A percentile compares a stretch with the other conserved stretches of the same genome.
Conservation (phyloP, 2,888 invertebrate genomes). For the Rotaria magnacalcarata region DNA sequence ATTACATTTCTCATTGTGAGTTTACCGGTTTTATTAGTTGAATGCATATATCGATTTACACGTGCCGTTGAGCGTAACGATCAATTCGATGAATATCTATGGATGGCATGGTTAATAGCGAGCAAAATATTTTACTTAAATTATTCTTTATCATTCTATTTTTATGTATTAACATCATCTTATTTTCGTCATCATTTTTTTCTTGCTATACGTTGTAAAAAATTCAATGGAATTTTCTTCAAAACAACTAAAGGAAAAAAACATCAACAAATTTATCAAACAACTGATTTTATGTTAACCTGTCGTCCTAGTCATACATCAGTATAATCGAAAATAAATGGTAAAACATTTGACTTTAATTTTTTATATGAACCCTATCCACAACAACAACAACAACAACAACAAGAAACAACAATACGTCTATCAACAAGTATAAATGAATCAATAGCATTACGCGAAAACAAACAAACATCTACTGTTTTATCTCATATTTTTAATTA, state of each 20-base stretch:
- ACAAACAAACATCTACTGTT: not conserved
- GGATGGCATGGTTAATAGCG: slow-evolving; percentile 21
- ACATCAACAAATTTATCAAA: not conserved
- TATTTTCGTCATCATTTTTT: slow-evolving; percentile 32
- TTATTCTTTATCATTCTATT: slow-evolving; percentile 34
- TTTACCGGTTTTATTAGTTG: slow-evolving; percentile 1
- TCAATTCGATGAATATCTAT: not conserved
- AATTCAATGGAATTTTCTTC: not conserved
- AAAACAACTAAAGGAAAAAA: not conserved
- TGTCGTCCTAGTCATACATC: not conserved
- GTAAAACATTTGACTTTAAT: not conserved
- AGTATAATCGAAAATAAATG: not conserved
- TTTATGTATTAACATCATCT: slow-evolving; percentile 34
- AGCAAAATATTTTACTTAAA: slow-evolving; percentile 19
- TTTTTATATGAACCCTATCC: not conserved
- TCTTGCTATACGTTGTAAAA: slow-evolving; percentile 6
- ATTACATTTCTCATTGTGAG: slow-evolving; percentile 28
- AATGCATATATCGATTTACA: slow-evolving; percentile 29
- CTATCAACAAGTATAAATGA: not conserved
- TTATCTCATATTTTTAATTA: not conserved
- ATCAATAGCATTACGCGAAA: not conserved
- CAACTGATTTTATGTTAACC: not conserved
- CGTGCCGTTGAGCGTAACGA: not conserved
- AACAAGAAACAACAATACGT: not conserved
- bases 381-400: not conserved